These are phyloP conservation scores for Quadroppia sp. DNA, from an alignment of 2,888 invertebrate genomes.

Conservation along the genomic window DNA sequence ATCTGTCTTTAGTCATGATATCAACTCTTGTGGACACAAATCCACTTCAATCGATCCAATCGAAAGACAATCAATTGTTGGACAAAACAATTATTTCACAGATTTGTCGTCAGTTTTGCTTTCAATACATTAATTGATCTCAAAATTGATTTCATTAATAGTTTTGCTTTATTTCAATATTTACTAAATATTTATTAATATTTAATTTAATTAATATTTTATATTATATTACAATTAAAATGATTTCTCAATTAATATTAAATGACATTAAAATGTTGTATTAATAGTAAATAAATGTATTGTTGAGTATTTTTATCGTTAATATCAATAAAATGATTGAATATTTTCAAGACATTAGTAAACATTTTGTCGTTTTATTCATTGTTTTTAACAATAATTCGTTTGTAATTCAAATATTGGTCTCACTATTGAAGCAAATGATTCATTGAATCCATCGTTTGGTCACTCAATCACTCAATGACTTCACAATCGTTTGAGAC, in stretches of 20 bases:
- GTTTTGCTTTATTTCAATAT: not conserved
- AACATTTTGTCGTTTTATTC: not conserved
- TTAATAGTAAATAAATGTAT: not conserved
- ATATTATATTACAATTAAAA: constrained; percentile 6
- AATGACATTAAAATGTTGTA: not conserved
- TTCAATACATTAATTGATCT: constrained; percentile 2
- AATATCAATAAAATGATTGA: constrained; percentile 7
- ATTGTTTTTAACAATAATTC: not conserved
- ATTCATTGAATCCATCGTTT: too few species aligned
- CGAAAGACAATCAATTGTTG: not conserved
- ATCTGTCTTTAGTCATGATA: constrained; percentile 48
- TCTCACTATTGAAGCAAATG: too few species aligned
- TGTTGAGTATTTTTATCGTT: not conserved
- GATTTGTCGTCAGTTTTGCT: not conserved
- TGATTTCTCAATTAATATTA: not conserved
- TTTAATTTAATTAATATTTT: not conserved
- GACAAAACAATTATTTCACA: constrained; percentile 6
- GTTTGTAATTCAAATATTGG: too few species aligned
- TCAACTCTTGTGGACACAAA: not conserved
- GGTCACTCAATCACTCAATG: too few species aligned
- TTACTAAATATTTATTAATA: not conserved
- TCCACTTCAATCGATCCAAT: constrained; percentile 3
- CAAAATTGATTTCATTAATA: not conserved
- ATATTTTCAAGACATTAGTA: not conserved
- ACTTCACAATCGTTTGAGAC: too few species aligned